Base-by-base conservation (phyloP, 2,113 vertebrate species). In the Mirounga angustirostris region DNA sequence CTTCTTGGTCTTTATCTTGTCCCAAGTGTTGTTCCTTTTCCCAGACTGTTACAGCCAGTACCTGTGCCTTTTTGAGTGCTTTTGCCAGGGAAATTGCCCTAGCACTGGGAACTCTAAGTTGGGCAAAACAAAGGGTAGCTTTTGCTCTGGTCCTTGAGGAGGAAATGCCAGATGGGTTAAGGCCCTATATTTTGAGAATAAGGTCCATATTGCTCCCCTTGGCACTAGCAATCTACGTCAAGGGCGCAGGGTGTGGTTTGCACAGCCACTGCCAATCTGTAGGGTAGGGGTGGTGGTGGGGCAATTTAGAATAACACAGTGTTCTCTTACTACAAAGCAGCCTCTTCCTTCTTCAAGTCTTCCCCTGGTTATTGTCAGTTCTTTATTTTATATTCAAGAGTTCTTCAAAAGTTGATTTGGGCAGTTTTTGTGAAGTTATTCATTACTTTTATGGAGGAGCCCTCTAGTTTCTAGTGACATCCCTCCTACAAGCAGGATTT, bases 371-470 rank as follows among this genome's bases (percentile, higher is more conserved):
- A 61, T 50, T 93, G 69, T 59, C 78, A 76, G 12, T 85, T 83
- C 95, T 95, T 28, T 1, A 87, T 81, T 97, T 85, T 73, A 52
- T 92, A 76, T 87, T 96, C 52, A 71, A 80, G 50, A 69, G 15
- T 80, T 91, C 63, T 95, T 95, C 56, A 52, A 86, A 91, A 82
- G 67, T 94, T 97, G 50, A 88, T 71, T 82, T 21, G 76, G 63
- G 56, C 14, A 81, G n/a, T 91, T 94, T 92, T 43, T 28, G 43
- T 36, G 8, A 78, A 36, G 50, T 86, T 74, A 86, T 86, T 50
- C 71, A 21, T 81, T 97, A 63, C 79, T 95, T 97, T 97, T 80
- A 82, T 83, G 30, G 56, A 80, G 18, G 30, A 82, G 24, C 15
- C 65, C n/a, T 58, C 3, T 79, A 61, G 46, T 96, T 52, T 10